Evolutionary conservation across 2,797 vertebrate species (phyloP).

Genomic region (Pseudopleuronectes americanus): DNA sequence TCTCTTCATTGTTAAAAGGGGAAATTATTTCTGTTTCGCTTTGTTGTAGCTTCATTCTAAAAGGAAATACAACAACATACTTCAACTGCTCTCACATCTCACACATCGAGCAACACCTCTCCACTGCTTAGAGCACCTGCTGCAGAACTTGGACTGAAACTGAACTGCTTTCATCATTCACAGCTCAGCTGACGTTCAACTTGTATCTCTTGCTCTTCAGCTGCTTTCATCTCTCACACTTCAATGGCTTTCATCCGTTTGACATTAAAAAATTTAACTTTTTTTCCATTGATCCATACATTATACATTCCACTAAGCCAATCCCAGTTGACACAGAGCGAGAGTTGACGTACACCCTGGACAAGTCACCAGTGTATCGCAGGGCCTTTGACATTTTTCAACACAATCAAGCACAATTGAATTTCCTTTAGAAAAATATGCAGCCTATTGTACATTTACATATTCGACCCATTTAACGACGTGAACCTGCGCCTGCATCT

Average conservation of each 20-base stretch:
- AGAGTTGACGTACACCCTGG: no score
- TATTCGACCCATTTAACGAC: neutral
- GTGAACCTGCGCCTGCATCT: neutral
- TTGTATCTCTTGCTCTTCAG: neutral
- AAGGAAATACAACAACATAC: constrained; percentile 9
- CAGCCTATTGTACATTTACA: no score
- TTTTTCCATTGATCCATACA: no score
- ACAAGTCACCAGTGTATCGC: no score
- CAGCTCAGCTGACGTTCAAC: neutral
- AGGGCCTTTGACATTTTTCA: neutral
- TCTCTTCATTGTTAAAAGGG: constrained; percentile 5
- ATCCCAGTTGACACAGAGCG: no score
- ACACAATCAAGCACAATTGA: neutral
- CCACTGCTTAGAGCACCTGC: no score
- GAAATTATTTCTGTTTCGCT: constrained; percentile 14
- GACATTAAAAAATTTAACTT: neutral
- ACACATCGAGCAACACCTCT: neutral
- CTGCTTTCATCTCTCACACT: constrained; percentile 6
- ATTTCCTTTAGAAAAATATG: neutral
- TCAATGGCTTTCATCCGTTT: no score
- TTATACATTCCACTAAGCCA: no score
- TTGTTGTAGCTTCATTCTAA: neutral
- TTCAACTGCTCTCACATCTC: neutral
- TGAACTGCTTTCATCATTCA: no score
- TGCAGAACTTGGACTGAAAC: no score